These are phyloP conservation scores for Enchytraeus crypticus DNA, from an alignment of 2,888 invertebrate genomes.

Conservation along the genomic window DNA sequence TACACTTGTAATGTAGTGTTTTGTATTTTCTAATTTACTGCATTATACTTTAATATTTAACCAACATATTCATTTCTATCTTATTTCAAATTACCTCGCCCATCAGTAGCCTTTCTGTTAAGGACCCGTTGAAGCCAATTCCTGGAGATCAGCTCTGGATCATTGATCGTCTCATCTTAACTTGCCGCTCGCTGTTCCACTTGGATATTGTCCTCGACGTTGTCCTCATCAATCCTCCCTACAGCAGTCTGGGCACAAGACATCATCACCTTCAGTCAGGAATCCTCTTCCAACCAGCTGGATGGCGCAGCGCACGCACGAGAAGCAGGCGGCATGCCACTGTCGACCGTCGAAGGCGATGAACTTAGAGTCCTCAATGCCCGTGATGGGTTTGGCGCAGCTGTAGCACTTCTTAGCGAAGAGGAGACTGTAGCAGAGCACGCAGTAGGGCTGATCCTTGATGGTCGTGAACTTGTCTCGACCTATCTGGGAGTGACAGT, in stretches of 20 bases:
- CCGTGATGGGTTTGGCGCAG: conserved; percentile 12
- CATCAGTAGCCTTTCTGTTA: too few species aligned
- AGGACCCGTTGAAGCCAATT: too few species aligned
- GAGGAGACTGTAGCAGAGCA: conserved; percentile 12
- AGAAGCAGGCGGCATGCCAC: conserved; percentile 16
- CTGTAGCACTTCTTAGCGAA: conserved; percentile 14
- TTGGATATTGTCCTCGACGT: too few species aligned
- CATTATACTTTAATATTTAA: not conserved
- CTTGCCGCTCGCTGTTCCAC: too few species aligned
- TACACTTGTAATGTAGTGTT: too few species aligned
- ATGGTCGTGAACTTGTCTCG: conserved; percentile 15
- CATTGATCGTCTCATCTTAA: too few species aligned
- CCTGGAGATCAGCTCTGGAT: too few species aligned
- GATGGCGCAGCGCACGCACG: conserved; percentile 6
- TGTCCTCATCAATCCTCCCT: conserved; percentile 8
- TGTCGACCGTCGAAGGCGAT: conserved; percentile 17
- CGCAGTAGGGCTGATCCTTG: conserved; percentile 14
- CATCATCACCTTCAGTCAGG: conserved; percentile 9
- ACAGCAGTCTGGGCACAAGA: conserved; percentile 15
- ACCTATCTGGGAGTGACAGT: conserved; percentile 11
- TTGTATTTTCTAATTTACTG: too few species aligned
- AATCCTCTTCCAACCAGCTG: conserved; percentile 12
- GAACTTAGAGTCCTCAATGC: conserved; percentile 8
- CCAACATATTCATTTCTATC: too few species aligned
- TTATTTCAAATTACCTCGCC: too few species aligned